Base-by-base conservation (phyloP, 1,140 invertebrate genomes). In the Aphaenogaster floridana region DNA sequence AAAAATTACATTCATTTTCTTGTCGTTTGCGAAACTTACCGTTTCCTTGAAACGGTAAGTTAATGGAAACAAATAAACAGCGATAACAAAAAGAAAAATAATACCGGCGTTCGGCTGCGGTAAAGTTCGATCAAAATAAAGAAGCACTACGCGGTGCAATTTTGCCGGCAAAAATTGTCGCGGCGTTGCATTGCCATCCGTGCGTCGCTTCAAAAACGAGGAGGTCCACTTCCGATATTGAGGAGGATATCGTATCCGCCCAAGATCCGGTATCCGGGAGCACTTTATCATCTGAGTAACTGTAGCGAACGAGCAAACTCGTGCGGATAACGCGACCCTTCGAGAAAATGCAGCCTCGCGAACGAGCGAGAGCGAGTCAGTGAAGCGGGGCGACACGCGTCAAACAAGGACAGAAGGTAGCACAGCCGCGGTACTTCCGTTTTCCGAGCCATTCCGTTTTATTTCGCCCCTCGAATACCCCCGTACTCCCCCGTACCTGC, bases 241-340 rank as follows among this genome's bases (percentile, higher is more conserved):
- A 81, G 50, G 69, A 59, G 89, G 86, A 88, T 81, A 91, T 90
- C 89, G 80, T 84, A 84, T 76, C 54, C 54, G 54, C 42, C 36
- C 54, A 61, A 86, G 78, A 88, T 87, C 63, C 74, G 68, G 48
- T 68, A 88, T 86, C 76, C 64, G n/a, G 74, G 61, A 69, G 59
- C 76, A 68, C 63, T 86, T 91, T 90, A 91, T 91, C 89, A 86
- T 90, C 69, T 61, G 76, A 88, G 61, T 88, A 85, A 90, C 74
- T 72, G 77, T 83, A 88, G 76, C 76, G 63, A 86, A 57, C 69
- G 76, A 63, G 86, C 69, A 88, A 90, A 90, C 86, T 86, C 80
- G 76, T 90, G 79, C 80, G 88, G 86, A 90, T 90, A 91, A 91
- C 81, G 89, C 76, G 42, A 78, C 61, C 54, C 85, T 90, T 81